Percentiles rank a stretch among this genome's conserved stretches.
These are phyloP conservation scores for Aleiodes testaceus DNA, from an alignment of 2,888 invertebrate genomes.

Conservation along the genomic window DNA sequence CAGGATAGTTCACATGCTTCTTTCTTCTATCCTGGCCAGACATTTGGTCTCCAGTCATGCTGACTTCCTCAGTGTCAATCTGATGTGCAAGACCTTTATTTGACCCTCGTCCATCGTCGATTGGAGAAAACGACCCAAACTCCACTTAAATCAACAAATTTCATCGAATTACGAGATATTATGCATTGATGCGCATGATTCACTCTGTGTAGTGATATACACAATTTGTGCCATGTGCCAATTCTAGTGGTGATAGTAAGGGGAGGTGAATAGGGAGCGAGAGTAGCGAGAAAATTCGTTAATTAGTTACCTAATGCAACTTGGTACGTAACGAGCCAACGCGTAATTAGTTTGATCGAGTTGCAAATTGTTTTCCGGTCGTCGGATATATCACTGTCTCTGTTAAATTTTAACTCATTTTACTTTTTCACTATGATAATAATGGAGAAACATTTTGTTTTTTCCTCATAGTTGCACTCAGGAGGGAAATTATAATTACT, in stretches of 20 bases:
- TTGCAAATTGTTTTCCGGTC: slow-evolving; percentile 51
- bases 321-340: slow-evolving; percentile 48
- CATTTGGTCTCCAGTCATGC: slow-evolving; percentile 44
- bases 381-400: slow-evolving; percentile 26
- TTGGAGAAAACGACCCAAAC: slow-evolving; percentile 9
- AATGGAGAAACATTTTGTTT: slow-evolving; percentile 2
- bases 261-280: background rate
- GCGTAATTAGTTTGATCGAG: slow-evolving; percentile 55
- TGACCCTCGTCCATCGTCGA: slow-evolving; percentile 45
- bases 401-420: background rate
- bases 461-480: background rate
- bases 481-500: slow-evolving; percentile 5
- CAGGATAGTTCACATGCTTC: slow-evolving; percentile 42
- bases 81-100: slow-evolving; percentile 1
- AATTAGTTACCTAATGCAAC: slow-evolving; percentile 52
- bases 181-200: slow-evolving; percentile 17
- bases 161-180: slow-evolving; percentile 33
- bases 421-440: background rate
- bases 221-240: too few relatives aligned
- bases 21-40: slow-evolving; percentile 39
- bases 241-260: too few relatives aligned
- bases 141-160: slow-evolving; percentile 45
- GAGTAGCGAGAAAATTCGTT: slow-evolving; percentile 48
- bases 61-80: slow-evolving; percentile 46
- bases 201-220: too few relatives aligned